Evolutionary conservation across 1,140 invertebrate genomes (phyloP).

Genomic region (Zaprionus capensis): DNA sequence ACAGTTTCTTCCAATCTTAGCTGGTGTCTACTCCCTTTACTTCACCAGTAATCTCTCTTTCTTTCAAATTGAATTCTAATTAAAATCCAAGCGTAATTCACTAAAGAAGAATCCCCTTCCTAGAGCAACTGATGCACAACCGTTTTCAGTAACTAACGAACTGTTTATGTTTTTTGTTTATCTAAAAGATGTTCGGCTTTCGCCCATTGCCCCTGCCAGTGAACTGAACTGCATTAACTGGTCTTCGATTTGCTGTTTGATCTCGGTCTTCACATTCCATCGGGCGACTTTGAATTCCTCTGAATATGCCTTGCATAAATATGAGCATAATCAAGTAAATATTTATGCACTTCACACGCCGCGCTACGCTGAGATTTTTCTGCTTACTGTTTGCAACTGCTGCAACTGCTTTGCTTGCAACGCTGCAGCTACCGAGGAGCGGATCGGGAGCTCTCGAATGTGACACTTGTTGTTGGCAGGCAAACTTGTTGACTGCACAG

Average conservation of each 20-base stretch:
- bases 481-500: slow-evolving; percentile 52
- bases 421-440: background rate
- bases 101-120: background rate
- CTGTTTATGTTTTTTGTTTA: background rate
- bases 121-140: background rate
- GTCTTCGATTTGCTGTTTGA: background rate
- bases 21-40: background rate
- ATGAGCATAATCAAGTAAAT: slow-evolving; percentile 82
- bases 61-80: too few relatives aligned
- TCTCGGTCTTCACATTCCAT: slow-evolving; percentile 59
- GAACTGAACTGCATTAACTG: background rate
- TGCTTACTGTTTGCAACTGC: slow-evolving; percentile 40
- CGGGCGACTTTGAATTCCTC: slow-evolving; percentile 38
- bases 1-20: background rate
- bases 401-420: slow-evolving; percentile 7
- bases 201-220: background rate
- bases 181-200: background rate
- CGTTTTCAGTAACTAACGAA: background rate
- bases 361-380: slow-evolving; percentile 56
- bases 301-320: slow-evolving; percentile 60
- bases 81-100: background rate
- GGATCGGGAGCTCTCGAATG: slow-evolving; percentile 33
- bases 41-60: too few relatives aligned
- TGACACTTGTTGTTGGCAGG: slow-evolving; percentile 58
- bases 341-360: slow-evolving; percentile 74